Percentiles rank a stretch among this genome's conserved stretches.
phyloP scores from a whole-genome alignment of 2,888 invertebrate genomes.

The Blastobasis lacticolella region DNA sequence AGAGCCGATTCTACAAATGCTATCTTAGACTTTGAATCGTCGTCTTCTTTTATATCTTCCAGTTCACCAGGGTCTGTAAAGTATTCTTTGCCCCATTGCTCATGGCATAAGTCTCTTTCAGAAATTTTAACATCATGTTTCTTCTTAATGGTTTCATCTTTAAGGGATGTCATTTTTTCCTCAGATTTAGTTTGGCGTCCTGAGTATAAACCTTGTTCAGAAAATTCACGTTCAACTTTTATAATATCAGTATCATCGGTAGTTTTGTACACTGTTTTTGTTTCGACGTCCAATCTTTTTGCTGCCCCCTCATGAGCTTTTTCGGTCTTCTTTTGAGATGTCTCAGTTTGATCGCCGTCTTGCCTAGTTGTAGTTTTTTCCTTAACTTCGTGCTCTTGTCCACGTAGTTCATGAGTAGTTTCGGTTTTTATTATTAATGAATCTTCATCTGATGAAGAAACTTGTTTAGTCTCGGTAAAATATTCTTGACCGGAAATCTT shows the following conservation, averaged over 20 bases:
- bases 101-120: constrained; percentile 66
- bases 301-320: constrained; percentile 68
- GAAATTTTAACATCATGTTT: constrained; percentile 69
- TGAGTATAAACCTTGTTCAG: constrained; percentile 61
- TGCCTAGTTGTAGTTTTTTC: constrained; percentile 62
- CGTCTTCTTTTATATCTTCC: constrained; percentile 61
- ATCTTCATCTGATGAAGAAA: constrained; percentile 66
- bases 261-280: constrained; percentile 57
- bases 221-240: constrained; percentile 59
- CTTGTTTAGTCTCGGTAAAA: constrained; percentile 63
- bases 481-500: constrained; percentile 68
- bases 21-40: constrained; percentile 48
- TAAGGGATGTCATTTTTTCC: constrained; percentile 67
- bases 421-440: constrained; percentile 63
- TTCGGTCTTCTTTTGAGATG: constrained; percentile 67
- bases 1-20: constrained; percentile 59
- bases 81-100: constrained; percentile 72
- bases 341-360: constrained; percentile 65
- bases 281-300: constrained; percentile 62
- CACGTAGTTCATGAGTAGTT: constrained; percentile 60
- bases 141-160: constrained; percentile 63
- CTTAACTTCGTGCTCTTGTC: constrained; percentile 64
- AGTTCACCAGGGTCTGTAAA: constrained; percentile 65
- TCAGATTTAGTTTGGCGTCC: constrained; percentile 62
- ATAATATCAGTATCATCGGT: constrained; percentile 58